A percentile compares a stretch with the other conserved stretches of the same genome.
Evolutionary conservation across 2,113 vertebrate species (phyloP).

Genomic region (Nothocercus nigrocapillus): DNA sequence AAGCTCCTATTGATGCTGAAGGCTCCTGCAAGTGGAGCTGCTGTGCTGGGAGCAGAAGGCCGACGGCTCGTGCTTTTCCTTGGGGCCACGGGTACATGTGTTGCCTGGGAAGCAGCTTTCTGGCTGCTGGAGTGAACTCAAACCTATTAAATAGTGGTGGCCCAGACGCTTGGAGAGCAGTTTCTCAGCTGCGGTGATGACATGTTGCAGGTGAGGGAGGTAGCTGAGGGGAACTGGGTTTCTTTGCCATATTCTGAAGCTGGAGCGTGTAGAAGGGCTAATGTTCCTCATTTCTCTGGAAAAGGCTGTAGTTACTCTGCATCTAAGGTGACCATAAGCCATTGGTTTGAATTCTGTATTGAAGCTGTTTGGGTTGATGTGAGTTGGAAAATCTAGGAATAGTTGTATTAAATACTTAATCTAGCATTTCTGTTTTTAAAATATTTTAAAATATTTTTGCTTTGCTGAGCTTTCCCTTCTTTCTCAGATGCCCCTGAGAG

Average conservation of each 20-base stretch:
- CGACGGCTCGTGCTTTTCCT: neutral
- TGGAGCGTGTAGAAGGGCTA: neutral
- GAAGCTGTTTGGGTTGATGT: neutral
- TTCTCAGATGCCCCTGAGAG: neutral
- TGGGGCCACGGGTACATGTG: neutral
- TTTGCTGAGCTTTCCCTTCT: neutral
- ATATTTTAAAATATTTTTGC: neutral
- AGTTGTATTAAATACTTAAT: neutral
- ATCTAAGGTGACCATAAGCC: neutral
- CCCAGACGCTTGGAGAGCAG: neutral
- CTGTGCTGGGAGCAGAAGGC: neutral
- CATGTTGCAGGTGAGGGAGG: neutral
- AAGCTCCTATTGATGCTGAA: neutral
- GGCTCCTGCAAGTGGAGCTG: neutral
- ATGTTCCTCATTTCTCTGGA: neutral
- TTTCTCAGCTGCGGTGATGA: neutral
- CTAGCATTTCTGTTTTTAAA: neutral
- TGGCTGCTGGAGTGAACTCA: neutral
- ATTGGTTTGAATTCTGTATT: neutral
- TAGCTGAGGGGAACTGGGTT: neutral
- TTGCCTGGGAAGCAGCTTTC: neutral
- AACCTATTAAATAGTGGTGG: neutral
- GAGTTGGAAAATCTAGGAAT: neutral
- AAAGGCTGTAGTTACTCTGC: neutral
- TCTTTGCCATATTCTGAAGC: neutral